These are phyloP conservation scores for Agapornis canus DNA, from an alignment of 2,797 vertebrate species.

Conservation along the genomic window DNA sequence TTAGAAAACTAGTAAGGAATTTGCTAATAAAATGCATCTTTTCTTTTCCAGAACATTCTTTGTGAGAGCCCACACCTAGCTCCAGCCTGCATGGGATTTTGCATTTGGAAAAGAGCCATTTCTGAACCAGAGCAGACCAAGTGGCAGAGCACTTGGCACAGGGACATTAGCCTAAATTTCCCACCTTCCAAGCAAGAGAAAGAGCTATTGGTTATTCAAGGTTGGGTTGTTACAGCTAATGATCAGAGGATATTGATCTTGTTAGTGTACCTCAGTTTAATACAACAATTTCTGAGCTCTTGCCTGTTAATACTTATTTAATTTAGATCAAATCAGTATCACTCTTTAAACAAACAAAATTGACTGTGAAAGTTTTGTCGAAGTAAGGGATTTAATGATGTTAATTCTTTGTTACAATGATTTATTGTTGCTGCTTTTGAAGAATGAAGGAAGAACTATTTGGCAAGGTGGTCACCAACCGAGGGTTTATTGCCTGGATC, in stretches of 20 bases:
- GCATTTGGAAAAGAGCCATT: not conserved
- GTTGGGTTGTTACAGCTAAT: not conserved
- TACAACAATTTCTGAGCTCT: not conserved
- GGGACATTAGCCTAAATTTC: not conserved
- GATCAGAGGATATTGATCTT: not conserved
- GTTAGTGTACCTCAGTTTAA: not conserved
- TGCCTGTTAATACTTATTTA: not conserved
- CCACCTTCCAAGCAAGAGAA: not conserved
- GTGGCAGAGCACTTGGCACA: not conserved
- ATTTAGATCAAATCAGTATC: not conserved
- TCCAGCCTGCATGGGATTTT: accelerated
- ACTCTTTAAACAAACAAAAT: not conserved
- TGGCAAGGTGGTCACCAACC: not conserved
- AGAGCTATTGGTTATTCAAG: not conserved
- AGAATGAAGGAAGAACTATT: not conserved
- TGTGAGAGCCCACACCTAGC: not conserved
- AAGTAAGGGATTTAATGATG: not conserved
- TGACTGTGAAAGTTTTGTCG: accelerated
- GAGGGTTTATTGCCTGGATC: not conserved
- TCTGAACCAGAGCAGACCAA: not conserved
- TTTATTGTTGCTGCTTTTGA: not conserved
- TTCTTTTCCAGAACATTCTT: not conserved
- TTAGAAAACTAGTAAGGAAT: not conserved
- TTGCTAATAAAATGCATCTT: not conserved
- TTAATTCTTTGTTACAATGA: not conserved